Conservation (phyloP, 1,140 invertebrate genomes). For the Achatina immaculata region DNA sequence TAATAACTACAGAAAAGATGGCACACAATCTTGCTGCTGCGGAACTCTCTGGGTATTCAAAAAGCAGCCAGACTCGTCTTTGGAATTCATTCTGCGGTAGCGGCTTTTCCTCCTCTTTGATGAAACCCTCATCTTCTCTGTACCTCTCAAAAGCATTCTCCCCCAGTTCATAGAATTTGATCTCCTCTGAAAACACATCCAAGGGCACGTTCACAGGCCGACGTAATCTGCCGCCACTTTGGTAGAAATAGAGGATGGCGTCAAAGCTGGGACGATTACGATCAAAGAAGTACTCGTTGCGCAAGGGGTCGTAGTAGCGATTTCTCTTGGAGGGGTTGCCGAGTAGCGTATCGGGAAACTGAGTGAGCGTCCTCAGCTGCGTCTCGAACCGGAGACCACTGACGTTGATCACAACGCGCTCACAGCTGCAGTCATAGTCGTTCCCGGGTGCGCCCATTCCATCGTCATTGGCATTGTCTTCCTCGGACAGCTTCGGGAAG, state of each 20-base stretch:
- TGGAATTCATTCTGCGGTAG: conserved; percentile 87
- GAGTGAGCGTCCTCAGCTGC: conserved; percentile 95
- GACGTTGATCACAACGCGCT: conserved; percentile 97
- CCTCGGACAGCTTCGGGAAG: conserved; percentile 95
- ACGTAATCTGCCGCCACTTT: conserved; percentile 95
- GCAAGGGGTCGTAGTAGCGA: conserved; percentile 96
- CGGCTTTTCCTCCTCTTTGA: conserved; percentile 69
- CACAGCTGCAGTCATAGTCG: conserved; percentile 80
- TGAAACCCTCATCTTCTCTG: conserved; percentile 77
- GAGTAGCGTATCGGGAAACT: conserved; percentile 97
- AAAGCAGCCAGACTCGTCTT: conserved; percentile 97
- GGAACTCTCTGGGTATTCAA: conserved; percentile 99
- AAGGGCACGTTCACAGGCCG: conserved; percentile 98
- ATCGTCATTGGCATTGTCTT: conserved; percentile 76
- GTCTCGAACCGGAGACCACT: conserved; percentile 99
- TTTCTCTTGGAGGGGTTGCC: conserved; percentile 93
- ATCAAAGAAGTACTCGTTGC: conserved; percentile 99
- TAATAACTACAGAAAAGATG: conserved; percentile 99
- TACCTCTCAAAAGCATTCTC: conserved; percentile 98
- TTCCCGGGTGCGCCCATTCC: conserved; percentile 78
- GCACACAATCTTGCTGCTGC: conserved; percentile 98
- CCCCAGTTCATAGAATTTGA: conserved; percentile 99
- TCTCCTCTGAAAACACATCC: conserved; percentile 74
- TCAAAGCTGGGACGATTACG: conserved; percentile 91
- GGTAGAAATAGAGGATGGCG: conserved; percentile 99